Percentiles rank a stretch among this genome's conserved stretches.
Conservation (phyloP, 2,888 invertebrate species). For the Thymelicus lineola region DNA sequence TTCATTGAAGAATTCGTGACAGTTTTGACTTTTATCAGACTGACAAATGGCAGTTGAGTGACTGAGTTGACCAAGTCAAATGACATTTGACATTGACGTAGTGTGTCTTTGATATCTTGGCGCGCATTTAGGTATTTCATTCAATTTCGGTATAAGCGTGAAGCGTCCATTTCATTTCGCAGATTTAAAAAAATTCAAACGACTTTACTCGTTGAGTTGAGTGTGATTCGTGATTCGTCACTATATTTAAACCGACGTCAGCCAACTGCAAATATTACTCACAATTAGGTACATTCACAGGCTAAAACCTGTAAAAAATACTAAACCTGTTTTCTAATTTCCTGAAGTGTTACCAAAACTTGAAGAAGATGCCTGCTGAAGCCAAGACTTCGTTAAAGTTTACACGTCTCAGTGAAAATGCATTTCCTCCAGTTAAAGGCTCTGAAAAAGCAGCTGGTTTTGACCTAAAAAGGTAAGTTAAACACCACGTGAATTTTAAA, state of each 20-base stretch:
- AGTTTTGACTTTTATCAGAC: too few relatives aligned
- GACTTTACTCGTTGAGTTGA: too few relatives aligned
- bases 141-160: too few relatives aligned
- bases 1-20: too few relatives aligned
- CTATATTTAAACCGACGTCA: too few relatives aligned
- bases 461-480: conserved; percentile 95
- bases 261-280: too few relatives aligned
- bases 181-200: too few relatives aligned
- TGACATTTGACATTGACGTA: too few relatives aligned
- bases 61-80: too few relatives aligned
- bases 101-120: neutral
- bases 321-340: neutral
- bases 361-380: conserved; percentile 60
- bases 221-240: too few relatives aligned
- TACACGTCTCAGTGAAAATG: conserved; percentile 92
- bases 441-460: conserved; percentile 95
- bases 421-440: conserved; percentile 93
- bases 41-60: too few relatives aligned
- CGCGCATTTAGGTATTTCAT: neutral
- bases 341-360: conserved; percentile 5
- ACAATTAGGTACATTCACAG: too few relatives aligned
- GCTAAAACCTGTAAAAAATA: neutral
- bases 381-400: conserved; percentile 85
- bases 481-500: neutral
- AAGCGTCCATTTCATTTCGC: neutral